Evolutionary conservation across 1,140 invertebrate species (phyloP).

Genomic region (Leptonema lineaticorne): DNA sequence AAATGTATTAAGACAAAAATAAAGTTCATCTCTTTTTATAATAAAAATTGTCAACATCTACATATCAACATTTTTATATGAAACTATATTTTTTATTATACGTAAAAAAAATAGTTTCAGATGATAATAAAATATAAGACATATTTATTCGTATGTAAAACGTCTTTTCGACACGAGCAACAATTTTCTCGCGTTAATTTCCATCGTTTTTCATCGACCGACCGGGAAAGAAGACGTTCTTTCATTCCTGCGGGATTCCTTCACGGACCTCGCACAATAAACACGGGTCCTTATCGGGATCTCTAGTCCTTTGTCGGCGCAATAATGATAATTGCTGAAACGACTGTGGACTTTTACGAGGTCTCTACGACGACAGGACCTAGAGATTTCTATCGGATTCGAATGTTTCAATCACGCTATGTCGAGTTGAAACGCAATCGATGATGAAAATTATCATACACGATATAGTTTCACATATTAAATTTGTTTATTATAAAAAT

Average conservation of each 20-base stretch:
- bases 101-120: too few species aligned
- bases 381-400: too few species aligned
- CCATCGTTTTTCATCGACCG: conserved; percentile 4
- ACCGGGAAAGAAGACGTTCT: not conserved
- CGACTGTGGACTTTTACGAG: conserved; percentile 23
- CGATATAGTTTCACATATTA: too few species aligned
- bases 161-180: conserved; percentile 10
- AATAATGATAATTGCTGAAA: conserved; percentile 24
- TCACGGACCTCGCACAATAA: conserved; percentile 24
- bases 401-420: too few species aligned
- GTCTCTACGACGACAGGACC: conserved; percentile 8
- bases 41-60: too few species aligned
- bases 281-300: conserved; percentile 16
- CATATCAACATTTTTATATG: too few species aligned
- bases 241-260: conserved; percentile 19
- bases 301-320: conserved; percentile 23
- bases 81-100: too few species aligned
- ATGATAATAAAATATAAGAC: conserved; percentile 1
- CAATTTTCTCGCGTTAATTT: conserved; percentile 10
- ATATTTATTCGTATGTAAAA: not conserved
- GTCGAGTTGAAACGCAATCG: too few species aligned
- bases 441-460: too few species aligned
- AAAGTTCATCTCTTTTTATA: too few species aligned
- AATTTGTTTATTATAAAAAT: too few species aligned
- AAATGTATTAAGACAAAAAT: too few species aligned